Base-by-base conservation (phyloP, 2,888 invertebrate genomes). In the Callyntrura guangdongensis region DNA sequence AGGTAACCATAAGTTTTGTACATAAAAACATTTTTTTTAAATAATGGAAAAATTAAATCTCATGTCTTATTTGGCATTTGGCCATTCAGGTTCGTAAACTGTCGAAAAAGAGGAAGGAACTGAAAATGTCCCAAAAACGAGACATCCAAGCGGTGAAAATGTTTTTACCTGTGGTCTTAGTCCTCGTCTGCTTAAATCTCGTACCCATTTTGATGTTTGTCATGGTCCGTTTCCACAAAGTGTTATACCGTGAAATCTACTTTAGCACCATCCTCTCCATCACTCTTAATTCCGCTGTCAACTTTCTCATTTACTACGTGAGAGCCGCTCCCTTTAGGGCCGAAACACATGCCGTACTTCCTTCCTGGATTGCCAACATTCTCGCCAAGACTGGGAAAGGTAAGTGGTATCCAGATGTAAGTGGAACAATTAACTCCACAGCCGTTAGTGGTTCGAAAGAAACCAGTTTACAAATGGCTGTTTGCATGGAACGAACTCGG, bases 261-360 rank as follows among this genome's bases (percentile, higher is more conserved):
- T 17, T 36, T 5, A 1, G 9, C 3, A 59, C 59, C 0, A 14
- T 61, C 11, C 47, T 83, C 45, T 83, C 83, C 20, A 45, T 64
- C 11, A 11, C 22, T 3, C 20, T 83, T 0, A 83, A 61, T 45
- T 45, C 45, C 0, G 27, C 83, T 1, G 47, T 83, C 11, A 83
- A 83, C 45, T 64, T 83, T 12, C 64, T 59, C 8, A 83, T 83
- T 47, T 83, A 64, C 12, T 83, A 64, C 64, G 12, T 83, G 0
- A 11, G 64, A 20, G 83, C 36, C 9, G 20, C 12, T 27, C n/a
- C 20, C 5, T 81, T 81, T 11, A 14, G 53, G 9, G 49, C 17
- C 0, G 77, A 77, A 20, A 49, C 82, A 4, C 36, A 36, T 36
- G n/a, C n/a, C n/a, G n/a, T n/a, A n/a, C n/a, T n/a, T n/a, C n/a